Base-by-base conservation (phyloP, 2,113 vertebrate genomes). In the Neogobius melanostomus region DNA sequence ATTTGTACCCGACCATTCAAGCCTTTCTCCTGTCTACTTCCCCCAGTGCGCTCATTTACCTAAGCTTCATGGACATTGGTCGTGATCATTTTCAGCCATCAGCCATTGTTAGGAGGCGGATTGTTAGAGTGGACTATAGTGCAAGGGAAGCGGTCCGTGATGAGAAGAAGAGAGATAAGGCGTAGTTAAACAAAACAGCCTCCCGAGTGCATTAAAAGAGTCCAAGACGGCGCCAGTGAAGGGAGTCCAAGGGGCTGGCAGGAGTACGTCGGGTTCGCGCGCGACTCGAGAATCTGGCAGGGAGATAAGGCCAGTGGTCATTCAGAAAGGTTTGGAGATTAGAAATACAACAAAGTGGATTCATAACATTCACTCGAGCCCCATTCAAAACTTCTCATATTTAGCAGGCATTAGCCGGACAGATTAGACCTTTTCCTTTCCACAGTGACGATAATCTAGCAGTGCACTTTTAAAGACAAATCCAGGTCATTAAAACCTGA, bases 141-240 rank as follows among this genome's bases (percentile, higher is more conserved):
- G 60, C 21, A 49, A 16, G 65, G 68, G 62, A 78, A 56, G 59
- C 21, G 12, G 11, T 57, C 52, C 21, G 11, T 15, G 51, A 79
- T 28, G 44, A 48, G 11, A 17, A 15, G 42, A 48, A 11, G 62
- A 73, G 48, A 63, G 53, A 67, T 56, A 60, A 59, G 53, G 42
- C 17, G 11, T 17, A 54, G 46, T 48, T 76, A 75, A 75, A 75
- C 65, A 78, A 68, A 71, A 65, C 63, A 63, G 67, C 61, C 66
- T 72, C 52, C 61, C 60, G 69, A 75, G 74, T 70, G 66, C 71
- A 77, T 76, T 82, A 72, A 10, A 72, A 44, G 53, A 69, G 77
- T 75, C 44, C 11, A 36, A 75, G 75, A 56, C 73, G 44, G 60
- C 64, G 54, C 54, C 16, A 56, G 68, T 79, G 49, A 66, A 66